phyloP scores from a whole-genome alignment of 2,888 invertebrate genomes.

The Myopa testacea region DNA sequence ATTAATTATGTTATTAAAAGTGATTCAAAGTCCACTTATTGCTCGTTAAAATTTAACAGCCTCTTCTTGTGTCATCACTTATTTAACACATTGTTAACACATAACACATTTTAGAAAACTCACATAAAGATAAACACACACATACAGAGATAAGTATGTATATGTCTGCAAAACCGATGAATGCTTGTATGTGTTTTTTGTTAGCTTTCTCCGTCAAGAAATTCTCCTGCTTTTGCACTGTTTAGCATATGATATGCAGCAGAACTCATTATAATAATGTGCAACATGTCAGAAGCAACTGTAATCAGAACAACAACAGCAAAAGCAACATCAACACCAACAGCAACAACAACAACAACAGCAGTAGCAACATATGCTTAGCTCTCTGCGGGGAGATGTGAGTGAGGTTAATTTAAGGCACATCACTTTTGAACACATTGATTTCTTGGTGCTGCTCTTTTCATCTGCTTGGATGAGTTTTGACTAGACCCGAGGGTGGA shows the following conservation, averaged over 20 bases:
- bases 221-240: background rate
- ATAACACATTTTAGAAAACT: conserved; percentile 3
- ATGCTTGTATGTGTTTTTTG: no score
- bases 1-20: no score
- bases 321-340: background rate
- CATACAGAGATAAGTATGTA: no score
- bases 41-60: no score
- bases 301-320: background rate
- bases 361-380: background rate
- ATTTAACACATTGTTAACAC: conserved; percentile 24
- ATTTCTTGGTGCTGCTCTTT: conserved; percentile 3
- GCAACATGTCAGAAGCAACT: background rate
- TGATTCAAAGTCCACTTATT: no score
- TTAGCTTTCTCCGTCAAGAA: background rate
- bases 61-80: no score
- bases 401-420: conserved; percentile 2
- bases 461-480: conserved; percentile 8
- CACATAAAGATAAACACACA: no score
- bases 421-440: conserved; percentile 7
- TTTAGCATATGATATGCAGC: conserved; percentile 31
- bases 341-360: background rate
- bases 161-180: no score
- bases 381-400: background rate
- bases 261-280: conserved; percentile 19
- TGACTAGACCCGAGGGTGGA: background rate